phyloP scores from a whole-genome alignment of 1,140 invertebrate genomes.

The Popillia japonica region DNA sequence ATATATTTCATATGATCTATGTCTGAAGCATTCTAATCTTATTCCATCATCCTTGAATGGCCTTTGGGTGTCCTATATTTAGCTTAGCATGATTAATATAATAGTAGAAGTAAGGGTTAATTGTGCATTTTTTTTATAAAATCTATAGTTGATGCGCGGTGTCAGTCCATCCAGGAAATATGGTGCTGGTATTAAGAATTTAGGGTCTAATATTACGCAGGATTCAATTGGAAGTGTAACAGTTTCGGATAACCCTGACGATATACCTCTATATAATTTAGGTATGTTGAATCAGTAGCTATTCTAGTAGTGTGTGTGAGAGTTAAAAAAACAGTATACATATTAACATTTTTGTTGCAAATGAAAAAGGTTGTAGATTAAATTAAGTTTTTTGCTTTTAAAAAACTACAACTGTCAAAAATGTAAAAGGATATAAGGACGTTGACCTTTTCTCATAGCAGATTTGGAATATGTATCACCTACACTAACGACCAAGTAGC shows the following conservation, averaged over 20 bases:
- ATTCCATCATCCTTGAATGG: background rate
- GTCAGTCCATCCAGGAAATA: slow-evolving; percentile 63
- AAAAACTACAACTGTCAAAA: too few relatives aligned
- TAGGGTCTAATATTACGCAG: slow-evolving; percentile 61
- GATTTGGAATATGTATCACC: too few relatives aligned
- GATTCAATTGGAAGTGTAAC: slow-evolving; percentile 77
- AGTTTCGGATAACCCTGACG: slow-evolving; percentile 62
- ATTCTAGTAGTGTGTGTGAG: background rate
- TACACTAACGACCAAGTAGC: too few relatives aligned
- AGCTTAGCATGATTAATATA: background rate
- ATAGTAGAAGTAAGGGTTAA: background rate
- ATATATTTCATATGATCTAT: background rate
- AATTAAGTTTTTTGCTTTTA: too few relatives aligned
- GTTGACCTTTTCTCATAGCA: too few relatives aligned
- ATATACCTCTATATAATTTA: slow-evolving; percentile 67
- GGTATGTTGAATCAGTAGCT: slow-evolving; percentile 59
- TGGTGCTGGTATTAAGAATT: slow-evolving; percentile 59
- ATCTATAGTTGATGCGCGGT: slow-evolving; percentile 64
- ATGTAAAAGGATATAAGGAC: too few relatives aligned
- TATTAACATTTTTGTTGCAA: too few relatives aligned
- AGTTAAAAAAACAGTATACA: too few relatives aligned
- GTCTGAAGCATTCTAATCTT: background rate
- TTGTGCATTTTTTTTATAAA: background rate
- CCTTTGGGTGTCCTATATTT: background rate
- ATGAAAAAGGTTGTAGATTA: too few relatives aligned